Base-by-base conservation (phyloP, 2,888 invertebrate species). In the Ichneumon xanthorius region DNA sequence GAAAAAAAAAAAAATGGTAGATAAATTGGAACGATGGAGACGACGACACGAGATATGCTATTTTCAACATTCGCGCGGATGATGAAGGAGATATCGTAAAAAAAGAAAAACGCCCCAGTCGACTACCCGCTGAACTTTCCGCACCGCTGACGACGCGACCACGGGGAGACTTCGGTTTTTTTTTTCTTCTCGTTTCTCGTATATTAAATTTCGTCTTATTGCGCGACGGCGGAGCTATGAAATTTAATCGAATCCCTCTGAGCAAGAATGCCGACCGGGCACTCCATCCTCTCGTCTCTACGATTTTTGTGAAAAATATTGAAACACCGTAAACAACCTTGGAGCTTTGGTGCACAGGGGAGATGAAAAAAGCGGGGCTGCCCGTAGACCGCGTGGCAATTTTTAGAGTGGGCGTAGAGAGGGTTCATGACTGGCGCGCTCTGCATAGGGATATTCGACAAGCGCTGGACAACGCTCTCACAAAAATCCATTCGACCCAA, bases 181-280 rank as follows among this genome's bases (percentile, higher is more conserved):
- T 45, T 45, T 45, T 55, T 55, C 72, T 22, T 72, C 37, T 53
- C 72, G 40, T 40, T 26, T 22, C 33, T 72, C 55, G 14, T 16
- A 33, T 72, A 58, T 72, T 72, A 72, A 50, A 55, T 72, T 72
- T 72, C 72, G 33, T 55, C 75, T 48, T 40, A 37, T 30, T 16
- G 26, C 22, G n/a, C 75, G 30, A 50, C 30, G 30, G 33, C 30
- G 30, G 33, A 75, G 75, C 61, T 19, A 30, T 48, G 63, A 48
- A 75, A 45, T 75, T 75, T 63, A 75, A 75, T 75, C 45, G 61
- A 26, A 75, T 75, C 45, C 61, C 40, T 61, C 58, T 45, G 30
- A 61, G 73, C 26, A 9, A 2, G 37, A 5, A 22, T 48, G 61
- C 37, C 61, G 73, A 26, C 30, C 61, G 22, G 61, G 61, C 26